Conservation (phyloP, 2,888 invertebrate genomes). For the Apodemia hepburni region DNA sequence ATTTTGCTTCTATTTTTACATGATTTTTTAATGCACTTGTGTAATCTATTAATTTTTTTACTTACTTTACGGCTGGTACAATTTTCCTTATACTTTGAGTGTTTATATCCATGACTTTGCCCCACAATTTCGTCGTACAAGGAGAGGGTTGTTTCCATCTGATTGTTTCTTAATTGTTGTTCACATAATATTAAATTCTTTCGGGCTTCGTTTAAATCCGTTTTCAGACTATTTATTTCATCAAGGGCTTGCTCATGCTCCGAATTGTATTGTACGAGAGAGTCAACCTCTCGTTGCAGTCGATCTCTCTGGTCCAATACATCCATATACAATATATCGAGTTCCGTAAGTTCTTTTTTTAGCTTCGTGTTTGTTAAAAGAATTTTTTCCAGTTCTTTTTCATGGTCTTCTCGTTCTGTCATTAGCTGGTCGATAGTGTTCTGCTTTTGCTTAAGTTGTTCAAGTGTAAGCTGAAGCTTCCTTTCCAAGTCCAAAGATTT, state of each 20-base stretch:
- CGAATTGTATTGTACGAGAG: neutral
- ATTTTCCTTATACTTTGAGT: neutral
- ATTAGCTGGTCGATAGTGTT: neutral
- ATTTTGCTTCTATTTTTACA: neutral
- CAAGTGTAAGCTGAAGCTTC: neutral
- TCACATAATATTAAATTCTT: neutral
- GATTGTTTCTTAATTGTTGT: neutral
- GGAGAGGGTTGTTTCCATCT: neutral
- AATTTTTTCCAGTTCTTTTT: slow-evolving; percentile 2
- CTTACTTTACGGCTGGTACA: neutral
- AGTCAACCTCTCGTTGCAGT: neutral
- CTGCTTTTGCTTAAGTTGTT: neutral
- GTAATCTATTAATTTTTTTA: neutral
- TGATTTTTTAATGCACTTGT: neutral
- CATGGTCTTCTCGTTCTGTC: neutral
- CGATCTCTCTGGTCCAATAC: neutral
- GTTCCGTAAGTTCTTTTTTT: neutral
- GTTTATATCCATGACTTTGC: neutral
- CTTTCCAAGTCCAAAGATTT: neutral
- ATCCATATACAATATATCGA: neutral
- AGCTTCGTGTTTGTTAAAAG: neutral
- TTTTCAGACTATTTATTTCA: neutral
- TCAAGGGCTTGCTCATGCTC: neutral
- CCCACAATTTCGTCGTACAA: neutral
- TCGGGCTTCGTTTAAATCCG: neutral